These are phyloP conservation scores for Thaleichthys pacificus DNA, from an alignment of 2,797 vertebrate genomes.

Conservation along the genomic window DNA sequence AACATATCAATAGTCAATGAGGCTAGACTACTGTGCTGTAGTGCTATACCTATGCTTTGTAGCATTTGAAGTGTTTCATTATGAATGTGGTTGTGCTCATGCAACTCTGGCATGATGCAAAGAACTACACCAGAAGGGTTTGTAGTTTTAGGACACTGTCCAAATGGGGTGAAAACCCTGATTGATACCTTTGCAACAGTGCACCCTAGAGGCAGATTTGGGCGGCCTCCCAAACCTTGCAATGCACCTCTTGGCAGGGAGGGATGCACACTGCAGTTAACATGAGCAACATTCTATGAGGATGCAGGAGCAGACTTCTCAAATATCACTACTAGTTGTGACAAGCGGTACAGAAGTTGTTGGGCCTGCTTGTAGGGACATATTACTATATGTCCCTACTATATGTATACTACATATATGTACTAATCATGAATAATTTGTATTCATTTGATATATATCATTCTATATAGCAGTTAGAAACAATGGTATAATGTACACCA, in stretches of 20 bases:
- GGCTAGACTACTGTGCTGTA: too few relatives aligned
- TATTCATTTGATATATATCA: too few relatives aligned
- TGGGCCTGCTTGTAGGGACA: too few relatives aligned
- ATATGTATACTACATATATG: too few relatives aligned
- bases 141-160: slow-evolving; percentile 35
- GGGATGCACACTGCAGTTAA: slow-evolving; percentile 18
- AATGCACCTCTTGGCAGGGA: background rate
- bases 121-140: slow-evolving; percentile 26
- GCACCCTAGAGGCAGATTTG: slow-evolving; percentile 63
- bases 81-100: background rate
- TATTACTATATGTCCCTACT: too few relatives aligned
- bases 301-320: slow-evolving; percentile 30
- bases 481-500: background rate
- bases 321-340: slow-evolving; percentile 8
- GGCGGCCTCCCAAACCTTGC: slow-evolving; percentile 27
- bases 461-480: too few relatives aligned
- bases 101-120: background rate
- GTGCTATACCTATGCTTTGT: too few relatives aligned
- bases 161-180: slow-evolving; percentile 41
- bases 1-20: too few relatives aligned
- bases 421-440: too few relatives aligned
- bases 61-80: slow-evolving; percentile 5
- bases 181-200: slow-evolving; percentile 64
- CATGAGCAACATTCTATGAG: slow-evolving; percentile 18
- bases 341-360: background rate